Evolutionary conservation across 2,888 invertebrate genomes (phyloP).

Genomic region (Willowsia nigromaculata): DNA sequence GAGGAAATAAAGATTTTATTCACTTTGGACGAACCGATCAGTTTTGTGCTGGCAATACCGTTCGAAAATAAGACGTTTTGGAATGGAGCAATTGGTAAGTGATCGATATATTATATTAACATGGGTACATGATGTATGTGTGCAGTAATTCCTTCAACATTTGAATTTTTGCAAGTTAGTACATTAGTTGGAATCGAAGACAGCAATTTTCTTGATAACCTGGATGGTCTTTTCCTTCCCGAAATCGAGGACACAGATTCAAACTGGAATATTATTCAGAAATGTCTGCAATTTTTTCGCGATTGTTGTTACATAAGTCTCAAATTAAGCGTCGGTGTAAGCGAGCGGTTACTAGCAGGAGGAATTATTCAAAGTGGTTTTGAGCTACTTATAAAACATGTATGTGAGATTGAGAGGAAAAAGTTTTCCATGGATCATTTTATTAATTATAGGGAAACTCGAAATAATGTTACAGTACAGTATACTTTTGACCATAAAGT

Average conservation of each 20-base stretch:
- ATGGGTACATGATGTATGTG: neutral
- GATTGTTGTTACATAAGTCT: neutral
- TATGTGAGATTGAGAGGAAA: neutral
- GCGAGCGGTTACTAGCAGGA: neutral
- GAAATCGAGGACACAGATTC: conserved; percentile 21
- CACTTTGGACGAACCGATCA: neutral
- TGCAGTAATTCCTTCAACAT: neutral
- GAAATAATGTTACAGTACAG: too few relatives aligned
- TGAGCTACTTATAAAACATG: conserved; percentile 16
- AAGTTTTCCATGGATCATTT: neutral
- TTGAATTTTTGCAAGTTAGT: neutral
- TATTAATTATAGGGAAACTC: too few relatives aligned
- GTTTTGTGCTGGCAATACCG: neutral
- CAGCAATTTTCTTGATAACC: neutral
- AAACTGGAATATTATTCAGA: neutral
- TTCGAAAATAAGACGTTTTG: conserved; percentile 12
- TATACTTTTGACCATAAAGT: too few relatives aligned
- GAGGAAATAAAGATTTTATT: neutral
- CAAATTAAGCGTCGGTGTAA: neutral
- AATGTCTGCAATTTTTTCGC: neutral
- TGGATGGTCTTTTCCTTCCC: neutral
- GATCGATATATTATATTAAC: neutral
- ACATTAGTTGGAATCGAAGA: neutral
- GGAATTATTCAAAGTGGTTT: neutral
- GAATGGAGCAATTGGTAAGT: conserved; percentile 39